These are phyloP conservation scores for Diploscapter pachys DNA, from an alignment of 1,140 invertebrate genomes.

Conservation along the genomic window DNA sequence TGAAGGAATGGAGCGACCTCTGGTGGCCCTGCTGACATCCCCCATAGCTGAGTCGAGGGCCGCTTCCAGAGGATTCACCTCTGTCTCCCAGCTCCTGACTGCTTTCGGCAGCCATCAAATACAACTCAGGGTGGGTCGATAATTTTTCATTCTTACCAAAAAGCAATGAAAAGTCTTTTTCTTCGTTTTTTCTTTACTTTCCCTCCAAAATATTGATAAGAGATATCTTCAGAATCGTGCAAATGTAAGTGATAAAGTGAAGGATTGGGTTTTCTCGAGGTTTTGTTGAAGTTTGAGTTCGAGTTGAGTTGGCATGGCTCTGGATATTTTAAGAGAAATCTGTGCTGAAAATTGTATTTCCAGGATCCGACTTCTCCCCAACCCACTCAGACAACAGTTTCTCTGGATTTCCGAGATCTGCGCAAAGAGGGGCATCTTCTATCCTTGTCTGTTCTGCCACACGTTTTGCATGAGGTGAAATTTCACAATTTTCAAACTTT, in stretches of 20 bases:
- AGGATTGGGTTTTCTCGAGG: not conserved
- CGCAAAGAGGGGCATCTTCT: constrained; percentile 11
- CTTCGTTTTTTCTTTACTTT: not conserved
- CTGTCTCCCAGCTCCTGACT: constrained; percentile 1
- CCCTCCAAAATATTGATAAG: not conserved
- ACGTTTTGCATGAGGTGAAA: constrained; percentile 13
- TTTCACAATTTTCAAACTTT: constrained; percentile 5
- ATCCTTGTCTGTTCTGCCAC: constrained; percentile 7
- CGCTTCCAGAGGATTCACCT: not conserved
- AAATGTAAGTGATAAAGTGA: not conserved
- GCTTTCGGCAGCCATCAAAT: constrained; percentile 1
- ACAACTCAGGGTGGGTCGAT: constrained; percentile 1
- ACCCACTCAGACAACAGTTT: not conserved
- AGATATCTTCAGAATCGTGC: not conserved
- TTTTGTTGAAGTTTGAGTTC: too few relatives aligned
- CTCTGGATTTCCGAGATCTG: constrained; percentile 9
- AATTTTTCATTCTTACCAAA: not conserved
- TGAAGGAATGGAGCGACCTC: constrained; percentile 5
- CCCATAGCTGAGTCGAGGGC: not conserved
- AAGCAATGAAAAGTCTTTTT: not conserved
- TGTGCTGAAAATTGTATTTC: not conserved
- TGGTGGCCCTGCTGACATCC: constrained; percentile 4
- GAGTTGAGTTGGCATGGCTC: too few relatives aligned
- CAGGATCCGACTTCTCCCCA: constrained; percentile 3
- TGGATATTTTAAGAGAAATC: not conserved